phyloP scores from a whole-genome alignment of 2,888 invertebrate species.

The Agrotis ipsilon region DNA sequence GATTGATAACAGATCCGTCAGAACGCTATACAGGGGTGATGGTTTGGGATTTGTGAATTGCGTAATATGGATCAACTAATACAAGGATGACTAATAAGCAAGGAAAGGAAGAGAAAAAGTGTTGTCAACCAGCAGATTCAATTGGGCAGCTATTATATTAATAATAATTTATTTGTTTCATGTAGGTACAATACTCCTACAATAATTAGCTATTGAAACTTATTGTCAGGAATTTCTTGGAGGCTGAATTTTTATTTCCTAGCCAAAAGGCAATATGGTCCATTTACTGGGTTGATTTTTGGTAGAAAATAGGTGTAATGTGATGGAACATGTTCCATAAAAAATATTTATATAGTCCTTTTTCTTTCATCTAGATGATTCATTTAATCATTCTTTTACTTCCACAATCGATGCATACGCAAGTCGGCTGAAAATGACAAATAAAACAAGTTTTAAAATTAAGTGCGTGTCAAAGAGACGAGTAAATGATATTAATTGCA shows the following conservation, averaged over 20 bases:
- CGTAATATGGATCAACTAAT: neutral
- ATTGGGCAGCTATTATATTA: too few species aligned
- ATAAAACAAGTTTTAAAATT: constrained; percentile 37
- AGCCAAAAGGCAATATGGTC: too few species aligned
- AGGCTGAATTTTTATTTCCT: neutral
- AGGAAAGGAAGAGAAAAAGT: too few species aligned
- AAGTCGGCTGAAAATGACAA: constrained; percentile 4
- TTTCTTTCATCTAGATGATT: neutral
- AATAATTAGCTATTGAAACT: neutral
- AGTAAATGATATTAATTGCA: constrained; percentile 54
- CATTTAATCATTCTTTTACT: neutral
- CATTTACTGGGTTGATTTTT: too few species aligned
- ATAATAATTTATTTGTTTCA: too few species aligned
- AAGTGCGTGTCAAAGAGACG: constrained; percentile 50
- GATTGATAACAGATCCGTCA: neutral
- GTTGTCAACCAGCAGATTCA: too few species aligned
- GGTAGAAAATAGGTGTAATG: neutral
- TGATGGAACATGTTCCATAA: neutral
- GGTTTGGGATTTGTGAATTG: neutral
- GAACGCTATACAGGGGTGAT: too few species aligned
- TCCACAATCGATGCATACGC: neutral
- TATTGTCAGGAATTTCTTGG: neutral
- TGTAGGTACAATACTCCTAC: too few species aligned
- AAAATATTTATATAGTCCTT: neutral
- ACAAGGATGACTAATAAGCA: too few species aligned